Evolutionary conservation across 2,113 vertebrate genomes (phyloP).

Genomic region (Periophthalmus modestus): DNA sequence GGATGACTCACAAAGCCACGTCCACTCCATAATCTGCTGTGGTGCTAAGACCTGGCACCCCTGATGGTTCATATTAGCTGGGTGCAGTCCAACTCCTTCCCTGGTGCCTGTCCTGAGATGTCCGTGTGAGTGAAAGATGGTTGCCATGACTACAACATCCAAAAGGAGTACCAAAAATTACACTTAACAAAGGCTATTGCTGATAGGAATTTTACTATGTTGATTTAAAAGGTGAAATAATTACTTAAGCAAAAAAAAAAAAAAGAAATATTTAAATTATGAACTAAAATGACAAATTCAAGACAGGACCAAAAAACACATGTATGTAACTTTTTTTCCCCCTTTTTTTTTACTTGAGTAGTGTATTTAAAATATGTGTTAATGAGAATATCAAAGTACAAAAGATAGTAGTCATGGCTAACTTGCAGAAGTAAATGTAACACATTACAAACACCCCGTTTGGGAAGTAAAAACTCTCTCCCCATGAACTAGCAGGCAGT

Average conservation of each 20-base stretch:
- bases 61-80: conserved; percentile 38
- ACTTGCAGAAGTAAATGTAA: not conserved
- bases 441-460: conserved; percentile 6
- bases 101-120: conserved; percentile 6
- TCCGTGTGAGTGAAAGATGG: conserved; percentile 9
- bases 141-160: not conserved
- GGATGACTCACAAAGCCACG: conserved; percentile 38
- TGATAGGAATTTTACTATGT: not conserved
- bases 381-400: not conserved
- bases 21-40: conserved; percentile 20
- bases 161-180: not conserved
- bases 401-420: not conserved
- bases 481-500: conserved; percentile 33
- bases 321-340: no score
- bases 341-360: no score
- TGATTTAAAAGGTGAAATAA: not conserved
- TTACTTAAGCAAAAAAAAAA: not conserved
- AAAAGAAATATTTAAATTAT: not conserved
- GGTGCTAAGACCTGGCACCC: conserved; percentile 24
- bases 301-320: no score
- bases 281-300: no score
- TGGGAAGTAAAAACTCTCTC: conserved; percentile 27
- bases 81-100: conserved; percentile 30
- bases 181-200: not conserved
- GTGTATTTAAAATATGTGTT: no score